Percentiles rank a stretch among this genome's conserved stretches.
Conservation (phyloP, 2,888 invertebrate species). For the Cerceris ruficornis region DNA sequence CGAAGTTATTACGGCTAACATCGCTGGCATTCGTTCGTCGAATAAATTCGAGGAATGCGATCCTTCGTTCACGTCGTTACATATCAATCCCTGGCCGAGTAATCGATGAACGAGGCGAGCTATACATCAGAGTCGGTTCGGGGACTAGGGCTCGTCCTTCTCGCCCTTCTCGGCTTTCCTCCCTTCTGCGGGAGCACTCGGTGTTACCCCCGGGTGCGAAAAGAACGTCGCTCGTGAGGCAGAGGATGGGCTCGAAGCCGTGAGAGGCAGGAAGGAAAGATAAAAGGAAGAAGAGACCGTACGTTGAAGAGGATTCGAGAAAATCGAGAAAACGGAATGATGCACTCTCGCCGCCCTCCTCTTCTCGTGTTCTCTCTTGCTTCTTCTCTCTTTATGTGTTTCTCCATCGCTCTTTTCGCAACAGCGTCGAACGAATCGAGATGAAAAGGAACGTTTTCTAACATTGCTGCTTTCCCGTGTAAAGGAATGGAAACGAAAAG, state of each 20-base stretch:
- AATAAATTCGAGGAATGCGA: conserved; percentile 6
- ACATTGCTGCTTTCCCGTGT: conserved; percentile 37
- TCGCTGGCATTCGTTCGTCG: neutral
- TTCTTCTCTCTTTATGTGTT: neutral
- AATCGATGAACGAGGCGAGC: conserved; percentile 6
- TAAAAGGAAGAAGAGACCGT: conserved; percentile 16
- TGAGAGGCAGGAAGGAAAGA: conserved; percentile 10
- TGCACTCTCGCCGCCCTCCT: conserved; percentile 35
- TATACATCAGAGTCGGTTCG: conserved; percentile 32
- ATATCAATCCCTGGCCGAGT: conserved; percentile 9
- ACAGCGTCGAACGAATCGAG: conserved; percentile 20
- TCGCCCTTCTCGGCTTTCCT: conserved; percentile 9
- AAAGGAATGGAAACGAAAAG: conserved; percentile 29
- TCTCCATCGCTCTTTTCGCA: neutral
- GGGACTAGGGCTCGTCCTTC: conserved; percentile 21
- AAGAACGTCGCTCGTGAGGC: conserved; percentile 1
- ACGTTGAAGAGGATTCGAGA: conserved; percentile 45
- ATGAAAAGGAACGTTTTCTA: conserved; percentile 24
- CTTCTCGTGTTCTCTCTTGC: neutral
- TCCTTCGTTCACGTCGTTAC: neutral
- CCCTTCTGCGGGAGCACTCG: conserved; percentile 24
- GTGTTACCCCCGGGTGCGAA: conserved; percentile 39
- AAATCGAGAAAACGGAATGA: conserved; percentile 50
- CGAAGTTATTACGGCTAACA: neutral
- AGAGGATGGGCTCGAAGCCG: conserved; percentile 8